Conservation (phyloP, 1,140 invertebrate genomes). For the Lineus longissimus region DNA sequence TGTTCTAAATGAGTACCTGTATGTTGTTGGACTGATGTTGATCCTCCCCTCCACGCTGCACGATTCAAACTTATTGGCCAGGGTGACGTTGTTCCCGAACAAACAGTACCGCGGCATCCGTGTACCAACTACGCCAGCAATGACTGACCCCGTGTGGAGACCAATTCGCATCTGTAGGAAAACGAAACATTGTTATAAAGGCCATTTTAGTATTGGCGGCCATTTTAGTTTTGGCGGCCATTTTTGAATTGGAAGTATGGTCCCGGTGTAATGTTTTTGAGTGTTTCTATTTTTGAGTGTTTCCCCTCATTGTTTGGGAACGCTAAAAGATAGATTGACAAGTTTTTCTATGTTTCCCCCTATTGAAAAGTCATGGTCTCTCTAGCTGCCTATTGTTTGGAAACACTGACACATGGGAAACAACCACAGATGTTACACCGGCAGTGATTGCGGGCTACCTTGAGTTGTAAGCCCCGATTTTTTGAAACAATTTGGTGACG, state of each 20-base stretch:
- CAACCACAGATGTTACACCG: conserved; percentile 6
- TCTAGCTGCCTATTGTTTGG: no score
- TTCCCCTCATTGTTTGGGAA: no score
- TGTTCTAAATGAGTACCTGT: background rate
- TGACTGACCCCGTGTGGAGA: conserved; percentile 61
- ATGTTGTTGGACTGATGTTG: background rate
- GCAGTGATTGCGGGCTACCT: background rate
- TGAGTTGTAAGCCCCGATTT: background rate
- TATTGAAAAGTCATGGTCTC: no score
- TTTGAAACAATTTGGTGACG: background rate
- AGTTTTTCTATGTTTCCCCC: no score
- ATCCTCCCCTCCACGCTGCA: background rate
- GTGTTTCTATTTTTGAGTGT: no score
- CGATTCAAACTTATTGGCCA: background rate
- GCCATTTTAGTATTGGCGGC: background rate
- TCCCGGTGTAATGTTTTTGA: no score
- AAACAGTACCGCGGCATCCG: conserved; percentile 52
- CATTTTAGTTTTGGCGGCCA: background rate
- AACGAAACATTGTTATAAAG: conserved; percentile 10
- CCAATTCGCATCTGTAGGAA: conserved; percentile 91
- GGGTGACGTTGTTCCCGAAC: conserved; percentile 38
- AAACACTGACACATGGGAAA: no score
- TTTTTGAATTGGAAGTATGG: background rate
- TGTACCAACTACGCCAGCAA: conserved; percentile 49
- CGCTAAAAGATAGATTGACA: no score